These are phyloP conservation scores for Urophycis tenuis DNA, from an alignment of 2,797 vertebrate genomes.

Conservation along the genomic window DNA sequence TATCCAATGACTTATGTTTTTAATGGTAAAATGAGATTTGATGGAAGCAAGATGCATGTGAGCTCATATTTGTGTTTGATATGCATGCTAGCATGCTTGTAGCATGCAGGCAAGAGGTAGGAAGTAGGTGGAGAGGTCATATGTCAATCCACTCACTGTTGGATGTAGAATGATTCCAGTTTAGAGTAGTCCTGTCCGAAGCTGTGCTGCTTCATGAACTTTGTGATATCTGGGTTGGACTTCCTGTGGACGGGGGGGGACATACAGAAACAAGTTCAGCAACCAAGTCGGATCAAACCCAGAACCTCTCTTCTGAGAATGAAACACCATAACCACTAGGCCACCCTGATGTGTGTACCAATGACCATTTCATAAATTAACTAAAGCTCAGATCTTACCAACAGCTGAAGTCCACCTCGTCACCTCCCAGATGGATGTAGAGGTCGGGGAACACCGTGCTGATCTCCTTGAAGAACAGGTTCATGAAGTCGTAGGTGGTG, in stretches of 20 bases:
- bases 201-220: constrained; percentile 81
- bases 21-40: too few species aligned
- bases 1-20: background rate
- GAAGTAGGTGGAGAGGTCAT: background rate
- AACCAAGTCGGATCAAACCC: background rate
- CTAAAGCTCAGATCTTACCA: constrained; percentile 70
- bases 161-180: constrained; percentile 87
- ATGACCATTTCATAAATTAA: background rate
- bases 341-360: background rate
- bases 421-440: constrained; percentile 90
- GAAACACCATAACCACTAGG: too few species aligned
- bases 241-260: constrained; percentile 65
- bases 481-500: constrained; percentile 88
- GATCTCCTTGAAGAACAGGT: constrained; percentile 83
- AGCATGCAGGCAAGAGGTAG: background rate
- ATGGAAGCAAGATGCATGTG: background rate
- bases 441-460: constrained; percentile 82
- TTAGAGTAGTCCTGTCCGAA: constrained; percentile 78
- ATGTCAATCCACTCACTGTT: constrained; percentile 64
- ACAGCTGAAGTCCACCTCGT: constrained; percentile 90
- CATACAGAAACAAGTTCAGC: background rate
- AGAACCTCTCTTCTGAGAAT: too few species aligned
- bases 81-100: background rate
- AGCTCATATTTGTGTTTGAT: background rate
- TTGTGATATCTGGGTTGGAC: constrained; percentile 81